Base-by-base conservation (phyloP, 2,888 invertebrate species). In the Automeris io region DNA sequence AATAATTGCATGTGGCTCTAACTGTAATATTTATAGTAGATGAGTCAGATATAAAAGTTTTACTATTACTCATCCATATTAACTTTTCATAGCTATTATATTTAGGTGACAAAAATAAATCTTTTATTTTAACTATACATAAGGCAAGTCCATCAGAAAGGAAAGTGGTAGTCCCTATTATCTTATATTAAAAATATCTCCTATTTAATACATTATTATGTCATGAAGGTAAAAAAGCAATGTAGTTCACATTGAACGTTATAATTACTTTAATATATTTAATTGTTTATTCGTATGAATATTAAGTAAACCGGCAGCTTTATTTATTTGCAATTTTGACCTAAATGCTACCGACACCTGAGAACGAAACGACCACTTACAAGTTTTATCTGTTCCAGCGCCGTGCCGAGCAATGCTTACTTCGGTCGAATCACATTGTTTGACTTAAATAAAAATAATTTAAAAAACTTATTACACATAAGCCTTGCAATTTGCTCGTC, bases 111-210 rank as follows among this genome's bases (percentile, higher is more conserved):
- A 3, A 2, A n/a, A 2, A 23, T n/a, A 3, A 23, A 23, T n/a
- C n/a, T n/a, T n/a, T n/a, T n/a, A n/a, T n/a, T n/a, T n/a, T n/a
- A n/a, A n/a, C n/a, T 66, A 66, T 52, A 60, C 57, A 66, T 65
- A 76, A 76, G 76, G 77, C 80, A 80, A 76, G 79, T 71, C 56
- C 61, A 65, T 71, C 59, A 68, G 61, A 71, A 78, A 77, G 78
- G 79, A 80, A 78, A 79, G 72, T 76, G 59, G 61, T 66, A 68
- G 57, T 70, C 64, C 64, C 66, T 66, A 71, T 52, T n/a, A n/a
- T n/a, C 57, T 63, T 61, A 57, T 61, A 59, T 52, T 63, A 57
- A 60, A 58, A 56, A 54, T 60, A 49, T 57, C 51, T 58, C n/a
- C n/a, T 64, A 67, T 48, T 54, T 49, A 56, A 61, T 58, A 58